Base-by-base conservation (phyloP, 2,888 invertebrate species). In the Meghimatium bilineatum region DNA sequence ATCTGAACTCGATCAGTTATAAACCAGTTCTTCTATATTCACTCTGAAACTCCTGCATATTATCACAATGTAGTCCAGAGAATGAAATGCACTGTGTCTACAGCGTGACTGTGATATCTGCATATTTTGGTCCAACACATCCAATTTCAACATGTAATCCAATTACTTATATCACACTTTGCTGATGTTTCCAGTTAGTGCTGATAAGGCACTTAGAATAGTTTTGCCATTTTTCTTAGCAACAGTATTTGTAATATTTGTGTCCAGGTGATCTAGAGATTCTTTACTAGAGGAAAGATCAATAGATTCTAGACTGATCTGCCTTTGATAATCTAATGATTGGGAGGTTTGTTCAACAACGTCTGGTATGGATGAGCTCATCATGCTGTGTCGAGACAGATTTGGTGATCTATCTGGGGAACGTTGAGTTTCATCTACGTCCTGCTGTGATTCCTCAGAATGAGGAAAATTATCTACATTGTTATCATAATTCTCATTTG, bases 241-340 rank as follows among this genome's bases (percentile, higher is more conserved):
- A 5, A 32, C 66, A 10, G 44, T n/a, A 67, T 66, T 44, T 23
- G 66, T 56, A 49, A 78, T n/a, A 17, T 78, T 26, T 44, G 49
- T n/a, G 17, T 78, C 60, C 0, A 71, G 71, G 34, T 80, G 38
- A 60, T 69, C 71, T 56, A 80, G n/a, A 17, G 80, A 80, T 36
- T 80, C 80, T 20, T 80, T 80, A 71, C 80, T 80, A 56, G 80
- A 80, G 34, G 80, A 56, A 26, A 80, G 71, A 71, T 80, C 34
- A 71, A 80, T 44, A 56, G 80, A 71, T 49, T 80, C 80, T 26
- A 80, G 38, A 23, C 69, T 80, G 12, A 10, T 14, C 52, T 49
- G 69, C 14, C 56, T 69, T 17, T 69, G 34, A 34, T 36, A 69
- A 49, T 80, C 60, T 36, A 10, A n/a, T 26, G 52, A 0, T 23